A percentile compares a stretch with the other conserved stretches of the same genome.
Conservation (phyloP, 2,113 vertebrate genomes). For the Steatornis caripensis region DNA sequence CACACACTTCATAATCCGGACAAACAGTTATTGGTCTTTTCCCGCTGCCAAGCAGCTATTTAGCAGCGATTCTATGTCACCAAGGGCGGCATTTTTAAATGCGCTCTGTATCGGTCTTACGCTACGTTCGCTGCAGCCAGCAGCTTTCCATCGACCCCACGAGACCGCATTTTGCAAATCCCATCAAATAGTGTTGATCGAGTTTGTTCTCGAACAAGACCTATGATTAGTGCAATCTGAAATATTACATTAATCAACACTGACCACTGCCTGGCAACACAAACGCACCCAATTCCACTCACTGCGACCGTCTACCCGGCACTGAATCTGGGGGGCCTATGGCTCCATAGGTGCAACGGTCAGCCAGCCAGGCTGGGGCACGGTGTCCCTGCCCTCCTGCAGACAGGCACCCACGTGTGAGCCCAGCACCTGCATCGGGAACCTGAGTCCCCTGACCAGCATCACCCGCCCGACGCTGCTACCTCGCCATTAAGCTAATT, state of each 20-base stretch:
- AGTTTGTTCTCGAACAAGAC: background rate
- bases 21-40: background rate
- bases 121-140: background rate
- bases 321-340: rapidly evolving
- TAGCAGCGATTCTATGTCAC: background rate
- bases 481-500: background rate
- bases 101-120: background rate
- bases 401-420: background rate
- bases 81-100: background rate
- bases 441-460: background rate
- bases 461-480: background rate
- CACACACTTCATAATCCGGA: background rate
- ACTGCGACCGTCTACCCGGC: background rate
- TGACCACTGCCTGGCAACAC: rapidly evolving
- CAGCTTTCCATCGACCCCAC: background rate
- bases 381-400: background rate
- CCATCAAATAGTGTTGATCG: rapidly evolving
- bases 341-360: background rate
- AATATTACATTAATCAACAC: background rate
- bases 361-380: background rate
- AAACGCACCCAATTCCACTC: background rate
- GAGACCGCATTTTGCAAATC: background rate
- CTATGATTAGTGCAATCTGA: rapidly evolving
- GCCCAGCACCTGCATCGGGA: rapidly evolving
- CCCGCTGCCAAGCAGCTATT: background rate